Percentiles rank a stretch among this genome's conserved stretches.
These are phyloP conservation scores for Sciaenops ocellatus DNA, from an alignment of 2,797 vertebrate genomes.

Conservation along the genomic window DNA sequence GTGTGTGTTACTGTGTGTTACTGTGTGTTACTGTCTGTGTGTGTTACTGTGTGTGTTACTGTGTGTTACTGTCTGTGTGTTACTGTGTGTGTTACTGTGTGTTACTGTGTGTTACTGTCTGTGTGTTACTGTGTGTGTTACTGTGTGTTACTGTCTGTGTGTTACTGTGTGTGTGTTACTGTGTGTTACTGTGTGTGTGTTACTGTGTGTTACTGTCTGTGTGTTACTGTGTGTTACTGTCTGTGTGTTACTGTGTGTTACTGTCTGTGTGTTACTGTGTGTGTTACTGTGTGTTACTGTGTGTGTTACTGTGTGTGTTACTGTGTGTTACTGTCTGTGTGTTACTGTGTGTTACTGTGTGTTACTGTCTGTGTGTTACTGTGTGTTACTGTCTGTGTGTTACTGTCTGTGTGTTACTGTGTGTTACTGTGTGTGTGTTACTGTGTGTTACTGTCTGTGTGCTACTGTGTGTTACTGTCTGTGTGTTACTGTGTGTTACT, in stretches of 20 bases:
- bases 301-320: conserved; percentile 1
- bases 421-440: neutral
- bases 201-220: neutral
- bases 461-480: neutral
- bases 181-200: neutral
- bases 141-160: conserved; percentile 2
- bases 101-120: neutral
- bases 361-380: conserved; percentile 1
- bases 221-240: neutral
- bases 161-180: neutral
- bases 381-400: conserved; percentile 5
- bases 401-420: too few species aligned
- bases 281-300: neutral
- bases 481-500: neutral
- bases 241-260: conserved; percentile 7
- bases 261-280: neutral
- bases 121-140: conserved; percentile 5
- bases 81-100: neutral
- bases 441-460: conserved; percentile 10
- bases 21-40: conserved; percentile 2
- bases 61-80: neutral
- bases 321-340: too few species aligned
- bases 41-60: neutral
- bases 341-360: neutral
- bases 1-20: conserved; percentile 9